Conservation (phyloP, 2,113 vertebrate genomes). For the Symphodus melops region DNA sequence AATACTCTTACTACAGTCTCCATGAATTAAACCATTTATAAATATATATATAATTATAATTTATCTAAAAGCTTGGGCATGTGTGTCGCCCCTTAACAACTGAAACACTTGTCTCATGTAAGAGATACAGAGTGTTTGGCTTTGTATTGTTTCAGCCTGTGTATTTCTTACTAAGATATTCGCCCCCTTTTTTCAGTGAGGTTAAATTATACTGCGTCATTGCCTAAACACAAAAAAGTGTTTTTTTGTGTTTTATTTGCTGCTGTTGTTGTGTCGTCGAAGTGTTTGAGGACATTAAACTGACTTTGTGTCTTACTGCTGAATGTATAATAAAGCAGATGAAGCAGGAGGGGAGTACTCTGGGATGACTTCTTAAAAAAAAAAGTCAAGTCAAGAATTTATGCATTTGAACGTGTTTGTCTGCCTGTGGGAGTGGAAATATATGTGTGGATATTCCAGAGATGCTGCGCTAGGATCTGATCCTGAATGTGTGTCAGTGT, state of each 20-base stretch:
- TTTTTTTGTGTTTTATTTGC: neutral
- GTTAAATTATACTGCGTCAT: conserved; percentile 35
- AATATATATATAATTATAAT: no score
- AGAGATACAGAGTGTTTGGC: no score
- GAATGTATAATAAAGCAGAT: conserved; percentile 48
- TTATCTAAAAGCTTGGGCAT: no score
- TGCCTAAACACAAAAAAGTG: conserved; percentile 1
- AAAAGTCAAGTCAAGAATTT: conserved; percentile 19
- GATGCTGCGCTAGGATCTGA: conserved; percentile 10
- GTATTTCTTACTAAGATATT: no score
- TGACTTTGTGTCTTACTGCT: conserved; percentile 8
- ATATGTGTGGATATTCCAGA: neutral
- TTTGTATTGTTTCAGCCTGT: no score
- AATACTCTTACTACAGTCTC: no score
- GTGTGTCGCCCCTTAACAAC: no score
- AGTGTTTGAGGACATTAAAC: conserved; percentile 49
- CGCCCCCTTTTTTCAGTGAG: neutral
- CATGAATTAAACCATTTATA: neutral
- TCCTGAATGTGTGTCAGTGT: conserved; percentile 1
- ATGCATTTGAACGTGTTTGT: conserved; percentile 12
- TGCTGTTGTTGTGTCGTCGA: neutral
- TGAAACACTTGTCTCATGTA: no score
- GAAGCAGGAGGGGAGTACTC: conserved; percentile 11
- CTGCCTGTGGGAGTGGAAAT: neutral
- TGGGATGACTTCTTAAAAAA: conserved; percentile 9